phyloP scores from a whole-genome alignment of 2,113 vertebrate genomes.

The Serilophus lunatus region DNA sequence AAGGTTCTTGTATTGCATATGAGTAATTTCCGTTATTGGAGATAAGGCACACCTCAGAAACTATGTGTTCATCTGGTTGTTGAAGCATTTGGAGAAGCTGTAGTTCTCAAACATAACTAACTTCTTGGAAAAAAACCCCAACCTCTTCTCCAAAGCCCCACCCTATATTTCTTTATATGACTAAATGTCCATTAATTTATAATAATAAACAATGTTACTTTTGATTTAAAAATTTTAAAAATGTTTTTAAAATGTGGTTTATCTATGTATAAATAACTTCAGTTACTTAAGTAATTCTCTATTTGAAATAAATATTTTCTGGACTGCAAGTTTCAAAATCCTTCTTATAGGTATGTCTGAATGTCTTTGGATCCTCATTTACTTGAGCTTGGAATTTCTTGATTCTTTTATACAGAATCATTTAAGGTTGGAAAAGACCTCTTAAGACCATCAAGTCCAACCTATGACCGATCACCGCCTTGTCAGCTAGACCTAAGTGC shows the following conservation, averaged over 20 bases:
- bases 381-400: background rate
- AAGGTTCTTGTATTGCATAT: background rate
- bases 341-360: background rate
- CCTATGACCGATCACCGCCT: background rate
- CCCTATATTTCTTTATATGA: background rate
- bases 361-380: background rate
- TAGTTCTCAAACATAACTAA: background rate
- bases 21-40: background rate
- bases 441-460: background rate
- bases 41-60: background rate
- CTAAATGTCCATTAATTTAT: background rate
- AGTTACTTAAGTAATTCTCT: background rate
- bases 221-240: background rate
- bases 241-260: background rate
- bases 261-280: background rate
- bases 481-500: background rate
- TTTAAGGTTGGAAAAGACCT: background rate
- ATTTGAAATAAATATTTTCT: background rate
- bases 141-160: too few relatives aligned
- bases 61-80: background rate
- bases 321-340: background rate
- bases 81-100: background rate
- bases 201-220: background rate
- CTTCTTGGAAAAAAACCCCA: background rate
- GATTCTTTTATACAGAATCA: background rate